Base-by-base conservation (phyloP, 35 echinoderm and acorn worm genomes). In the Diadema setosum region DNA sequence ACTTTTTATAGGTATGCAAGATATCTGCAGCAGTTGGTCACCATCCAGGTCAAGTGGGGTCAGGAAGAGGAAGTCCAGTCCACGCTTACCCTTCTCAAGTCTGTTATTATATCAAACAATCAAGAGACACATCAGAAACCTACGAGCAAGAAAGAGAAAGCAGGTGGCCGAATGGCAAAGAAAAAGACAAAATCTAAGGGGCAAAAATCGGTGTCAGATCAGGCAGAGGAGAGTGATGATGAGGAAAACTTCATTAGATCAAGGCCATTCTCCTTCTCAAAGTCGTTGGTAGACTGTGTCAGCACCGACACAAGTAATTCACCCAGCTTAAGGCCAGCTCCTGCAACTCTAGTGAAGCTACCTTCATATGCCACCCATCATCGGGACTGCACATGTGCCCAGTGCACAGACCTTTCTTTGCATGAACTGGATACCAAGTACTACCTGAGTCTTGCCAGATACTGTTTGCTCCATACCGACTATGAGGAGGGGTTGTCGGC, bases 231-330 rank as follows among this genome's bases (percentile, higher is more conserved):
- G 5, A 67, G 64, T 33, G 83, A 86, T 86, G 83, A 86, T 86
- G 83, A 86, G 46, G 83, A 86, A 8, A 46, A 86, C 23, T 86
- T 86, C 59, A 86, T 86, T 36, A 42, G 36, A 11, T 67, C 33
- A 24, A 18, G 83, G 30, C 58, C 58, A 25, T 69, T 86, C 4
- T 86, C 59, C 1, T 41, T 86, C 14, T 67, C 59, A 4, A 86
- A 18, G 20, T 21, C 42, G 2, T 61, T 67, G 15, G 25, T 39
- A 40, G 17, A 35, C 24, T 3, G 42, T 27, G 27, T 44, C 59
- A 69, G 41, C 21, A 9, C 35, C 42, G 30, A 41, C 64, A 86
- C 70, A 18, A 67, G 64, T 29, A 67, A 31, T 29, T 86, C 83
- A 46, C 83, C 83, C 40, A 86, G 60, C 50, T 50, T 86, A 21